phyloP scores from a whole-genome alignment of 2,113 vertebrate species.

The Hoplias malabaricus region DNA sequence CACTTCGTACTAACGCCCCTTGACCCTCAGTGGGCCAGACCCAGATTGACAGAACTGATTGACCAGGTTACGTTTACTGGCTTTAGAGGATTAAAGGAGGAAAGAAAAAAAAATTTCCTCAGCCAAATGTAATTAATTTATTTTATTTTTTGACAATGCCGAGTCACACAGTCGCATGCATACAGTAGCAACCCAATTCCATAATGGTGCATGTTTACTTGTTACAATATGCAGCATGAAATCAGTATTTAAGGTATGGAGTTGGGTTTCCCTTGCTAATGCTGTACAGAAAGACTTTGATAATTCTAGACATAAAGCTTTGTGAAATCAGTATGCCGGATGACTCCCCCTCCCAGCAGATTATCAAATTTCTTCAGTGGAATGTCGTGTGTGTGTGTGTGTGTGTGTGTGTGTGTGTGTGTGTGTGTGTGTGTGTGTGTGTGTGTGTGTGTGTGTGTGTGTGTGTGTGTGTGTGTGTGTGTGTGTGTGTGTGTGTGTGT shows the following conservation, averaged over 20 bases:
- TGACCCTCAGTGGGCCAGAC: slow-evolving; percentile 26
- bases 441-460: background rate
- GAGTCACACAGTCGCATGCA: background rate
- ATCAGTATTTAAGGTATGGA: background rate
- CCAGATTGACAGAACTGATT: slow-evolving; percentile 51
- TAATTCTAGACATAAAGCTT: background rate
- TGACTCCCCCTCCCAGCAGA: background rate
- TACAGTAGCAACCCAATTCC: background rate
- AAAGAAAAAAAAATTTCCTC: no score
- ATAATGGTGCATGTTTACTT: background rate
- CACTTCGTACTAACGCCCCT: slow-evolving; percentile 30
- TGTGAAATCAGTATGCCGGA: background rate
- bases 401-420: background rate
- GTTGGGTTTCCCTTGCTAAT: background rate
- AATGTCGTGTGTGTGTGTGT: background rate
- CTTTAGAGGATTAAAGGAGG: background rate
- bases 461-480: background rate
- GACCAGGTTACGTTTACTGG: background rate
- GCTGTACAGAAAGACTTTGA: background rate
- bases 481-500: background rate
- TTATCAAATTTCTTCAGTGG: background rate
- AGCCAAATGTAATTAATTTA: no score
- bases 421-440: background rate
- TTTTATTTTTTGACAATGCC: background rate
- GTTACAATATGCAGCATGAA: background rate